Evolutionary conservation across 1,140 invertebrate genomes (phyloP).

Genomic region (Hylaeus volcanicus): DNA sequence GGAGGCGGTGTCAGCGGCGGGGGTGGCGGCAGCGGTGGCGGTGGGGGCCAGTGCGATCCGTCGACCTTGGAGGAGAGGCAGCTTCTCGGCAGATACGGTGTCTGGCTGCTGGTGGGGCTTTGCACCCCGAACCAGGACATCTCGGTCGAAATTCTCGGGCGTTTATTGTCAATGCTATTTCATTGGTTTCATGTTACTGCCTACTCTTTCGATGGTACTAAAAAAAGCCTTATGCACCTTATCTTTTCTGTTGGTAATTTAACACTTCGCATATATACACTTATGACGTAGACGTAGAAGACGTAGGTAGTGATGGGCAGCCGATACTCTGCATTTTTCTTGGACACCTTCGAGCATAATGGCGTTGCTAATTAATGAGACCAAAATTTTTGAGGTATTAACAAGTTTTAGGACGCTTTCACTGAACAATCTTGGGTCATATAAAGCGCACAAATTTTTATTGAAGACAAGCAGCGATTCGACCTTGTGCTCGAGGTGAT

Average conservation of each 20-base stretch:
- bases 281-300: conserved; percentile 68
- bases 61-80: conserved; percentile 89
- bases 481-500: neutral
- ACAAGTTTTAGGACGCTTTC: too few relatives aligned
- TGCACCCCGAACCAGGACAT: conserved; percentile 93
- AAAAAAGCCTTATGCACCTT: conserved; percentile 81
- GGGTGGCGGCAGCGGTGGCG: conserved; percentile 50
- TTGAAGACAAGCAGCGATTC: neutral
- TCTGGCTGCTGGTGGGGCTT: conserved; percentile 97
- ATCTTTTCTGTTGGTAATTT: conserved; percentile 81
- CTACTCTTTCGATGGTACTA: conserved; percentile 95
- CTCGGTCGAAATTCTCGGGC: conserved; percentile 93
- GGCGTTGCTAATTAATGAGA: neutral
- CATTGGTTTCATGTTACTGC: conserved; percentile 99
- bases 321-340: neutral
- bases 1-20: conserved; percentile 46
- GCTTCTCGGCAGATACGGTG: conserved; percentile 95
- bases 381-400: neutral
- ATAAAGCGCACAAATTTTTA: too few relatives aligned
- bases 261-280: conserved; percentile 76
- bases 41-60: conserved; percentile 74
- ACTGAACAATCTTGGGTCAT: too few relatives aligned
- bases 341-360: neutral
- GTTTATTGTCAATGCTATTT: conserved; percentile 97
- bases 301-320: conserved; percentile 48